Evolutionary conservation across 2,113 vertebrate genomes (phyloP).

Genomic region (Myocastor coypus): DNA sequence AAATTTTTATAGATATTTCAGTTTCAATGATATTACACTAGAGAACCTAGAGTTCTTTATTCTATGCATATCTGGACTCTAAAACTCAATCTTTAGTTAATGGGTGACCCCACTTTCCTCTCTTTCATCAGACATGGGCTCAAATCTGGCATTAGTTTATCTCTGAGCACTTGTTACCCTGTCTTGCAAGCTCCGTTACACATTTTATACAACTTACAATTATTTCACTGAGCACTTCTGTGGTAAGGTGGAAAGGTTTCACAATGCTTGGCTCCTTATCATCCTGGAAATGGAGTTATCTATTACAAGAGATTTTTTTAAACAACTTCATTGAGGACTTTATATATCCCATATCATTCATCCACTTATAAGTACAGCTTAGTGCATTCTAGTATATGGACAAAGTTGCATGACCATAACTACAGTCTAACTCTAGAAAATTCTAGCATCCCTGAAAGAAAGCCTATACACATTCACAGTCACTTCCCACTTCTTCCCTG

Average conservation of each 20-base stretch:
- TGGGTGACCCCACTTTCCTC: not conserved
- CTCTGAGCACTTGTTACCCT: not conserved
- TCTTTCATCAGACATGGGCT: not conserved
- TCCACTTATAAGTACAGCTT: not conserved
- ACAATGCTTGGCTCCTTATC: not conserved
- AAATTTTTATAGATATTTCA: not conserved
- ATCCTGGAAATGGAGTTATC: slow-evolving; percentile 17
- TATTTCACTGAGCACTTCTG: not conserved
- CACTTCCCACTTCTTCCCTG: not conserved
- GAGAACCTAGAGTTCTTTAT: not conserved
- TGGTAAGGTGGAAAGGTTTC: not conserved
- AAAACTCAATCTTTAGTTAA: not conserved
- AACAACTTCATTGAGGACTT: not conserved
- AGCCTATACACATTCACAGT: not conserved
- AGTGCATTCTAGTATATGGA: not conserved
- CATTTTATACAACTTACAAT: not conserved
- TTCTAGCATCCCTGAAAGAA: not conserved
- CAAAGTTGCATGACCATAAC: not conserved
- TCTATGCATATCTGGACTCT: not conserved
- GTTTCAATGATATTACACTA: not conserved
- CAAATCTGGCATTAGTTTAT: not conserved
- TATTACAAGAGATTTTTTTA: not conserved
- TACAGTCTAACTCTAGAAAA: not conserved
- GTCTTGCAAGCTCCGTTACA: not conserved
- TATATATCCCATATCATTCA: not conserved